Base-by-base conservation (phyloP, 2,888 invertebrate genomes). In the Drosophila nr. medialis region DNA sequence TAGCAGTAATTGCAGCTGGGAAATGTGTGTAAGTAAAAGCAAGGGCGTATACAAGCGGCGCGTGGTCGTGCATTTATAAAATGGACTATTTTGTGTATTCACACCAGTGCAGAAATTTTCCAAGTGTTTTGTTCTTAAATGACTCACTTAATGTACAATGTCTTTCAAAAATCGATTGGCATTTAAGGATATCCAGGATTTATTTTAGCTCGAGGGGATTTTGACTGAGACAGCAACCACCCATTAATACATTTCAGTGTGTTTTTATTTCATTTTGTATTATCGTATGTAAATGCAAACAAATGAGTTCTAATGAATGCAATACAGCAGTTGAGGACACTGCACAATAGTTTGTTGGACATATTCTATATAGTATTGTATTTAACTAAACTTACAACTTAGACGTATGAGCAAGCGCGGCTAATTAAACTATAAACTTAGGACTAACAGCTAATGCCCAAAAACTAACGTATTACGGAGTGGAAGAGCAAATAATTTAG, bases 401-500 rank as follows among this genome's bases (percentile, higher is more conserved):
- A 86, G 64, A 34, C 72, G 64, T 86, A 86, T 86, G 86, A 86
- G 86, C 86, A 86, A 86, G 90, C 80, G 79, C 64, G 86, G 90
- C 86, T 89, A 90, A 86, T 80, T 86, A 83, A 83, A 77, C 83
- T 85, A 86, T 55, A 58, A 83, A 71, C 79, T 79, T 72, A 81
- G 34, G 36, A 32, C 73, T 80, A 86, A 73, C 38, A 64, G 53
- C 72, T 73, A 70, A 66, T 63, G 64, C 72, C 58, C 53, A 49
- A 69, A 48, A 80, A 67, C 55, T 77, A 79, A 81, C 67, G 64
- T 86, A 86, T 81, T 69, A 77, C 63, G 65, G 76, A 86, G 69
- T 86, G 90, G 89, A 86, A 86, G 84, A 90, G 90, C 84, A 86
- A 83, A 84, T 90, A 81, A 89, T 90, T 86, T 84, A 89, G 89